Base-by-base conservation (phyloP, 1,140 invertebrate genomes). In the Maconellicoccus hirsutus region DNA sequence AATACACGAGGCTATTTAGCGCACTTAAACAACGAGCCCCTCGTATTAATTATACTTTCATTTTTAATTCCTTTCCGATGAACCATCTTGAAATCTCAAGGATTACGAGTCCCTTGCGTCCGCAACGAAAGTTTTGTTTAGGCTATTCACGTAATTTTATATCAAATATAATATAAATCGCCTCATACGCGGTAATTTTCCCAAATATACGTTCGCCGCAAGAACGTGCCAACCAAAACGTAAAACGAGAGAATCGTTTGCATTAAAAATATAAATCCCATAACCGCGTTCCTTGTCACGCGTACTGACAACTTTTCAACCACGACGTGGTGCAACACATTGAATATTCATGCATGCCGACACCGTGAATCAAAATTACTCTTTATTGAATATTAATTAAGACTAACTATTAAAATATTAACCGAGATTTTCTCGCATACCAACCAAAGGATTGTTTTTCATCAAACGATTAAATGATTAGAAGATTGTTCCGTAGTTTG, bases 241-340 rank as follows among this genome's bases (percentile, higher is more conserved):
- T 33, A 33, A 6, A 33, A 33, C 4, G 42, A 14, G 42, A 52
- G 42, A 33, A 33, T 12, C 6, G 10, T 16, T 66, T 25, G 25
- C 61, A 66, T 66, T 66, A 66, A 66, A 66, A 66, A 66, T 66
- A 66, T 66, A 66, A 66, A 66, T 66, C 61, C 61, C 21, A 66
- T 66, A 66, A 66, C 61, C 16, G 25, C 61, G 61, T 66, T 66
- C 25, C 25, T 26, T 25, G 61, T 66, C 61, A 66, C 61, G 61
- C 10, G 25, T 19, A 25, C 61, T 66, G 61, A 66, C 61, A 66
- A 25, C 61, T 66, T 66, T 23, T 66, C 61, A 66, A 66, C 61
- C 61, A 66, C 19, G 8, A 66, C 4, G 61, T 19, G 61, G 61
- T 25, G 61, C 61, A 25, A 23, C 61, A 10, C 61, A 25, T 66